Evolutionary conservation across 30 jellyfish, hydroid and myxozoan species (phyloP), one percentile per base, ranked within the genome.

Genomic region (Aurelia aurita complex sp. Pacific): DNA sequence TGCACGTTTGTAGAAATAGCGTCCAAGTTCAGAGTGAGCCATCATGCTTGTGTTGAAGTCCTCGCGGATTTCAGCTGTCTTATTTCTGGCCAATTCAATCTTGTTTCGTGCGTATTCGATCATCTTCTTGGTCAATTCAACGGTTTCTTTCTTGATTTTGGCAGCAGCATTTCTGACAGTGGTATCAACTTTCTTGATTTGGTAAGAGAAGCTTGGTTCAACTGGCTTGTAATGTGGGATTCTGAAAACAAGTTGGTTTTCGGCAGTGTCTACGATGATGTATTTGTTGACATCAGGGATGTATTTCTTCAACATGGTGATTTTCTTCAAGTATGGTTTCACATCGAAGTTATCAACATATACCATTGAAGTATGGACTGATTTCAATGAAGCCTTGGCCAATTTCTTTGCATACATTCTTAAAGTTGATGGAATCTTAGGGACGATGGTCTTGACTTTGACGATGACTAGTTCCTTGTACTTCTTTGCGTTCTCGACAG

Each of bases 121-220:
- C 92, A 73, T 83, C 57, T 70, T 76, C 85, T 67, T 79, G 36
- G 83, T 76, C 40, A 90, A 16, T 16, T 54, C 75, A 46, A 54
- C 61, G 36, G 89, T 60, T 10, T 75, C 76, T 57, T 12, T 61
- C 8, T 68, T 79, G 91, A 83, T 73, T 36, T 72, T 82, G 64
- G 66, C 82, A 50, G 92, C 90, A 67, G 82, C 69, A 11, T 65
- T 35, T 74, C 97, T 53, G 10, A 88, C 94, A 9, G 91, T 74
- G 19, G 68, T 67, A 33, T 86, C 86, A 1, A 85, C 53, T 55
- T 73, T 78, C 79, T 59, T 62, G 59, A 88, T 36, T 18, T 94
- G 97, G 77, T 89, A 62, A 12, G 85, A 62, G 91, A 94, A 88
- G 81, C 85, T 89, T 23, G 99, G 99, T 67, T 79, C 91, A 55